Conservation (phyloP, 2,888 invertebrate genomes). For the Drosophila nigricruria region DNA sequence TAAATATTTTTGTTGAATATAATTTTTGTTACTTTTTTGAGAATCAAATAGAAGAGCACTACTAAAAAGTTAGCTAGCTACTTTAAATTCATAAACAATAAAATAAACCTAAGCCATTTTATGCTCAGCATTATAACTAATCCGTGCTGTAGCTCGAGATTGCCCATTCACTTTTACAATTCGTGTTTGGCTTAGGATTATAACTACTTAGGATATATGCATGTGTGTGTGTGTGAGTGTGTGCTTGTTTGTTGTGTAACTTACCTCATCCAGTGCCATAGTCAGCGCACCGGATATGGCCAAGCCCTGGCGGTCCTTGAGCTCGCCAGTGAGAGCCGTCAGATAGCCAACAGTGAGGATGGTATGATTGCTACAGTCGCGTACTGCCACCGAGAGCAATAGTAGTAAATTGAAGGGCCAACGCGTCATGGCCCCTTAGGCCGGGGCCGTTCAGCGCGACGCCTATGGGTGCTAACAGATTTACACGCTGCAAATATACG, state of each 20-base stretch:
- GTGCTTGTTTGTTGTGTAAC: neutral
- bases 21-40: neutral
- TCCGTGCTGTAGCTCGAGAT: neutral
- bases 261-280: conserved; percentile 94
- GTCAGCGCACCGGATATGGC: conserved; percentile 96
- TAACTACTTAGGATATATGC: neutral
- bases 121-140: neutral
- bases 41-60: neutral
- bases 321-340: conserved; percentile 92
- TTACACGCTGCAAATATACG: conserved; percentile 82
- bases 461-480: conserved; percentile 86
- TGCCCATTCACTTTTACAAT: neutral
- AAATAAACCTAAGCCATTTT: neutral
- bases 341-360: conserved; percentile 93
- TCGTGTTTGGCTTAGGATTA: conserved; percentile 3
- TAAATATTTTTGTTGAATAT: neutral
- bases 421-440: conserved; percentile 86
- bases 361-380: conserved; percentile 85
- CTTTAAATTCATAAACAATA: conserved; percentile 4
- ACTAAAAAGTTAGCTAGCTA: neutral
- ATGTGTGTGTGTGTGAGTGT: neutral
- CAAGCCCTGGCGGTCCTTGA: conserved; percentile 93
- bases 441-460: conserved; percentile 88
- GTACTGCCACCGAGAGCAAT: conserved; percentile 88
- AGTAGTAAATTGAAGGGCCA: conserved; percentile 87